Evolutionary conservation across 1,140 invertebrate species (phyloP).

Genomic region (Camponotus pennsylvanicus): DNA sequence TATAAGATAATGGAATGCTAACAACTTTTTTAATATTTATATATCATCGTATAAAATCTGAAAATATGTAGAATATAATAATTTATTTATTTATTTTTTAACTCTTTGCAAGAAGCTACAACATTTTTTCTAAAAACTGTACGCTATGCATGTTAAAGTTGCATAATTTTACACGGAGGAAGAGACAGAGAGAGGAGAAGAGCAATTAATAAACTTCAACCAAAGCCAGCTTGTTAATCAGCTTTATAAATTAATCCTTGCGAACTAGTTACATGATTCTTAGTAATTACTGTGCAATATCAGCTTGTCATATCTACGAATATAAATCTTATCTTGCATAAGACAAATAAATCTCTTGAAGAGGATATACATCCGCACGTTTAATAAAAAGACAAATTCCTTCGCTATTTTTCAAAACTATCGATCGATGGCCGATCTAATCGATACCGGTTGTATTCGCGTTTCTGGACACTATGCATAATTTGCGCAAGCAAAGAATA

Average conservation of each 20-base stretch:
- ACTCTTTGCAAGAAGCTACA: not conserved
- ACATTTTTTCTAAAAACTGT: constrained; percentile 9
- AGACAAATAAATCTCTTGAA: not conserved
- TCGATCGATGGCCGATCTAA: constrained; percentile 22
- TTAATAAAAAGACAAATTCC: not conserved
- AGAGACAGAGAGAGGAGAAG: not conserved
- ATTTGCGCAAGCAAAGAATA: constrained; percentile 34
- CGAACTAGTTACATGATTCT: not conserved
- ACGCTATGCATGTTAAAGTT: not conserved
- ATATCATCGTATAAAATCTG: not conserved
- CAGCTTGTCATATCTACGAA: too few species aligned
- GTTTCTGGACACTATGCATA: constrained; percentile 36
- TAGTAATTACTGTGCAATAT: not conserved
- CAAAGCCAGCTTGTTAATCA: constrained; percentile 1
- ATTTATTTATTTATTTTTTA: constrained; percentile 1
- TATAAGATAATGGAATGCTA: not conserved
- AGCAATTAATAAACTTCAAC: constrained; percentile 31
- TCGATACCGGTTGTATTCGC: constrained; percentile 6
- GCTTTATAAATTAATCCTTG: constrained; percentile 17
- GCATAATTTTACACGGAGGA: not conserved
- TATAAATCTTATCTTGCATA: not conserved
- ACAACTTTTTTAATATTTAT: not conserved
- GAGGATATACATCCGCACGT: not conserved
- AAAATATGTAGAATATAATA: too few species aligned
- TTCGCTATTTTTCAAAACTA: not conserved